Base-by-base conservation (phyloP, 2,797 vertebrate genomes). In the Artibeus jamaicensis region DNA sequence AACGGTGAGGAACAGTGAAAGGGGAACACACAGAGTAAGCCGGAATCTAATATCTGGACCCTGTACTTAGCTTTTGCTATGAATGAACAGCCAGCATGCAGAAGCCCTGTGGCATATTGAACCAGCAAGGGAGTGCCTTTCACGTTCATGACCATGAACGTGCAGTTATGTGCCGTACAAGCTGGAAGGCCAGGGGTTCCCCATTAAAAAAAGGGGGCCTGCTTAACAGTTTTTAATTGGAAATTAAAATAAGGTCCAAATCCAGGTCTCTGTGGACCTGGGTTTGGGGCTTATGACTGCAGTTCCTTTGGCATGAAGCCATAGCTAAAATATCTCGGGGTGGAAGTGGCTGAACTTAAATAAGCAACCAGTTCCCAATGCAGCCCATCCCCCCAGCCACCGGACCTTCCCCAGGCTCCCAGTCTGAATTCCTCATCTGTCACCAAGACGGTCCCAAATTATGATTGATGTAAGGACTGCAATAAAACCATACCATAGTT, bases 351-450 rank as follows among this genome's bases (percentile, higher is more conserved):
- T 79, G 73, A n/a, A 81, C 68, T 81, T 70, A 18, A 2, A 67
- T 2, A 71, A 2, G 62, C 73, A 85, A 46, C 39, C 22, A 34
- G 67, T 26, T 32, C 53, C 77, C 22, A 15, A 32, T 12, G 19
- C 21, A 39, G 42, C 70, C 93, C 79, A n/a, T 9, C 16, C 73
- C 68, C 46, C 21, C 26, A 14, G 18, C 85, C 93, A n/a, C 32
- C 0, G n/a, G 81, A 57, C 84, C 42, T 67, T 59, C 42, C 76
- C 86, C 83, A 55, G 24, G 44, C 39, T 82, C 92, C 76, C 73
- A 0, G 73, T 34, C 68, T n/a, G 82, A 96, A 97, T 96, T 97
- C 96, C 93, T 96, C 78, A 67, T 95, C 92, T 97, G 93, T 97
- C 96, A 97, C 96, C 82, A 95, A 82, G 89, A 89, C 89, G 0